Evolutionary conservation across 37 sponge, comb jelly and placozoan genomes (phyloP).

Genomic region (Chondrilla cf. caribensis): DNA sequence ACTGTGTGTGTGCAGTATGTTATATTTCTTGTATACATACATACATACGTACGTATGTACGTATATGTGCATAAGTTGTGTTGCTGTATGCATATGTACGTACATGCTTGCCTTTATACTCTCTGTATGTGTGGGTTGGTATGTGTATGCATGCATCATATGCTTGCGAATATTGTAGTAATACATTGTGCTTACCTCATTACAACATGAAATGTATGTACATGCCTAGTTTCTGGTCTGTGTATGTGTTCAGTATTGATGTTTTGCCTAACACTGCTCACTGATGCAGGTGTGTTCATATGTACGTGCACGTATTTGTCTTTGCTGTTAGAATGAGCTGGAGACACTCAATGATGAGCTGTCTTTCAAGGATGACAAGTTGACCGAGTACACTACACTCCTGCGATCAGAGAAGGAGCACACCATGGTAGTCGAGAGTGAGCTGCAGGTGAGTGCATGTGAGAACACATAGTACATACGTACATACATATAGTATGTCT

Average conservation of each 20-base stretch:
- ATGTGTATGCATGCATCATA: too few species aligned
- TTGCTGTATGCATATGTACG: neutral
- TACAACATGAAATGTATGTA: neutral
- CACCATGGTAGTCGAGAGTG: conserved; percentile 30
- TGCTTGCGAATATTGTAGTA: neutral
- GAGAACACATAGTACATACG: neutral
- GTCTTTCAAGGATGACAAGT: conserved; percentile 57
- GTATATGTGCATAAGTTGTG: conserved; percentile 27
- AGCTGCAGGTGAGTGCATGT: conserved; percentile 44
- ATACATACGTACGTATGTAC: too few species aligned
- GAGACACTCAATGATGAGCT: conserved; percentile 75
- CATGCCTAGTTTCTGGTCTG: neutral
- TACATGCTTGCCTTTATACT: too few species aligned
- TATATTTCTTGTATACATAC: too few species aligned
- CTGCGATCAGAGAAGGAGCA: conserved; percentile 49
- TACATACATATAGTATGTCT: neutral
- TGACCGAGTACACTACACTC: conserved; percentile 38
- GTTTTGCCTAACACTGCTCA: neutral
- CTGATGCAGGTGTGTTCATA: neutral
- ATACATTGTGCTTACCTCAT: neutral
- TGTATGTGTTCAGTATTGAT: neutral
- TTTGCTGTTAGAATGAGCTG: conserved; percentile 53
- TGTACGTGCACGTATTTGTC: neutral
- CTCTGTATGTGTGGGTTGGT: too few species aligned
- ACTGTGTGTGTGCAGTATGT: neutral